A percentile compares a stretch with the other conserved stretches of the same genome.
Evolutionary conservation across 1,140 invertebrate species (phyloP).

Genomic region (Neodiprion lecontei): DNA sequence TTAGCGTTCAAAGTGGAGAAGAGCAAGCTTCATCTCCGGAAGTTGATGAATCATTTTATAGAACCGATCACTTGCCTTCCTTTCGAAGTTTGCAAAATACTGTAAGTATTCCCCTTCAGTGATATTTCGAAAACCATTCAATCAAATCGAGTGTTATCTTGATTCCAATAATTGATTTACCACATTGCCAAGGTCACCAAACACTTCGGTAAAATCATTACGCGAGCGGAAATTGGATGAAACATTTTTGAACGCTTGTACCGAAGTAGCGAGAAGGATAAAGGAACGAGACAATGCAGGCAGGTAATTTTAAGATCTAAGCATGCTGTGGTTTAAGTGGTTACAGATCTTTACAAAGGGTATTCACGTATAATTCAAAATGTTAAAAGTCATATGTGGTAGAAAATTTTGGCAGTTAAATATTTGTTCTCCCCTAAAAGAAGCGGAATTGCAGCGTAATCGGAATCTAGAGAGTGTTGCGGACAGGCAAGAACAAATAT

Average conservation of each 20-base stretch:
- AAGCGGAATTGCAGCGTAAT: constrained; percentile 15
- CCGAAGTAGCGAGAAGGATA: constrained; percentile 64
- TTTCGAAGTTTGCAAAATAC: constrained; percentile 67
- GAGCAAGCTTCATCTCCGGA: constrained; percentile 71
- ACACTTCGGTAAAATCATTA: constrained; percentile 65
- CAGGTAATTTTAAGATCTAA: constrained; percentile 50
- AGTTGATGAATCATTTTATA: constrained; percentile 76
- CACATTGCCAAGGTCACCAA: constrained; percentile 43
- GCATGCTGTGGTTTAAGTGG: background rate
- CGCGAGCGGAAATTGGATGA: constrained; percentile 67
- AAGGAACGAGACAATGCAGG: constrained; percentile 61
- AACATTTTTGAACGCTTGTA: constrained; percentile 65
- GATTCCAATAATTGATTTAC: constrained; percentile 15
- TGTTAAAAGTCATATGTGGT: too few relatives aligned
- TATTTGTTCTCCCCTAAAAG: background rate
- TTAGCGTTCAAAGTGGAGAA: constrained; percentile 73
- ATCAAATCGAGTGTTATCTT: constrained; percentile 6
- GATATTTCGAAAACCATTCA: constrained; percentile 25
- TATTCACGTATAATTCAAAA: too few relatives aligned
- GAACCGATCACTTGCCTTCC: constrained; percentile 70
- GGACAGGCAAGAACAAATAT: background rate
- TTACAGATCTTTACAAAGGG: too few relatives aligned
- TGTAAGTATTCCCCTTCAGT: constrained; percentile 37
- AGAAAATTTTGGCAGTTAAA: background rate
- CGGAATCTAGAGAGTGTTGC: background rate